Conservation (phyloP, 2,888 invertebrate species). For the Mylabris sibirica region DNA sequence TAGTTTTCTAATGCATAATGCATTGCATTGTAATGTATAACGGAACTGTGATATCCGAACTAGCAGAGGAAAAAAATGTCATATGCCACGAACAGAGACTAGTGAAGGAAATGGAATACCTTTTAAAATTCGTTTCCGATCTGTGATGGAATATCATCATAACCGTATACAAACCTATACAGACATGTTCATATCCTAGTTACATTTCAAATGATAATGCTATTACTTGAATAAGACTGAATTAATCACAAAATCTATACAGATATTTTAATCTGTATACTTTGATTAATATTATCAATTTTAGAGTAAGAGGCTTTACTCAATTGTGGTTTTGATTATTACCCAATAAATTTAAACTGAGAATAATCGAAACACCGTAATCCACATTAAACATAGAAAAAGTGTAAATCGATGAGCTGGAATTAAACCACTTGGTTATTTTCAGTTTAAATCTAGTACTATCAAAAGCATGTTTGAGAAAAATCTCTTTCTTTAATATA, state of each 20-base stretch:
- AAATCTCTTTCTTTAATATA: no score
- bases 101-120: conserved; percentile 46
- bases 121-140: conserved; percentile 46
- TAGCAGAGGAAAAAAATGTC: conserved; percentile 43
- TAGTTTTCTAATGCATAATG: conserved; percentile 44
- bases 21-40: conserved; percentile 43
- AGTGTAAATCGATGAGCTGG: no score
- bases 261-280: no score
- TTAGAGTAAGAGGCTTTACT: no score
- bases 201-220: background rate
- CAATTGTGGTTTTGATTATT: no score
- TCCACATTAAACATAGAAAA: no score
- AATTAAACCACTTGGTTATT: no score
- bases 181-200: background rate
- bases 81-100: conserved; percentile 40
- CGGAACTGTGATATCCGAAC: conserved; percentile 40
- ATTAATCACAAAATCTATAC: background rate
- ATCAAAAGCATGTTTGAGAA: no score
- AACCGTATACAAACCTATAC: conserved; percentile 16
- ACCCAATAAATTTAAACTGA: no score
- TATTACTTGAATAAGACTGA: background rate
- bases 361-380: no score
- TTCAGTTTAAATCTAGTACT: no score
- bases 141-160: conserved; percentile 37
- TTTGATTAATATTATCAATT: no score